These are phyloP conservation scores for Meloidogyne hapla DNA, from an alignment of 1,140 invertebrate genomes.

Conservation along the genomic window DNA sequence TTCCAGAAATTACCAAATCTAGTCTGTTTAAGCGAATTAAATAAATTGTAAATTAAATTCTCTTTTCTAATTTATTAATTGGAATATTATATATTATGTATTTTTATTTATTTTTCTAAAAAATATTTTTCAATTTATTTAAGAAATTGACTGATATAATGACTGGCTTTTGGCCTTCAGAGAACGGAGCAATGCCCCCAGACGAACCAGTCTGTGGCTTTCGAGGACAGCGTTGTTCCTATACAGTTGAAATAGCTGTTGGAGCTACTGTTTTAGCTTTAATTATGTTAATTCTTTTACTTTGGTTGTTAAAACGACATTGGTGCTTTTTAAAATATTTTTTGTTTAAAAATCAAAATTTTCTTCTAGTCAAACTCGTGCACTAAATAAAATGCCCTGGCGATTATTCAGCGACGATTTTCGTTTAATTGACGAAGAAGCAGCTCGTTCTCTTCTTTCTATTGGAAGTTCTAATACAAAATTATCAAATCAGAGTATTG, in stretches of 20 bases:
- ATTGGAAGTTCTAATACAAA: conserved; percentile 59
- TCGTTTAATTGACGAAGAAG: conserved; percentile 61
- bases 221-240: conserved; percentile 50
- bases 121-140: background rate
- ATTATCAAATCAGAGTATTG: conserved; percentile 55
- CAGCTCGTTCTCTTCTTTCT: conserved; percentile 59
- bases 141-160: conserved; percentile 60
- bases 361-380: conserved; percentile 52
- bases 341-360: conserved; percentile 5
- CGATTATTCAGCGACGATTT: conserved; percentile 59
- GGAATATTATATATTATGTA: too few species aligned
- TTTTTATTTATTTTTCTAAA: too few species aligned
- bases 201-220: conserved; percentile 61
- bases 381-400: conserved; percentile 63
- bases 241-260: conserved; percentile 56
- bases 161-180: conserved; percentile 62
- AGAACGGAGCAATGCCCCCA: conserved; percentile 53
- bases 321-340: conserved; percentile 40
- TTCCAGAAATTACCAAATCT: too few species aligned
- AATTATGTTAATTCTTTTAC: conserved; percentile 46
- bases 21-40: too few species aligned
- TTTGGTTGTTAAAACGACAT: conserved; percentile 44
- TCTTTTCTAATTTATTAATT: too few species aligned
- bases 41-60: too few species aligned
- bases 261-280: conserved; percentile 42